Evolutionary conservation across 2,888 invertebrate species (phyloP), one percentile per base, ranked within the genome.

Genomic region (Ormyrus pomaceus): DNA sequence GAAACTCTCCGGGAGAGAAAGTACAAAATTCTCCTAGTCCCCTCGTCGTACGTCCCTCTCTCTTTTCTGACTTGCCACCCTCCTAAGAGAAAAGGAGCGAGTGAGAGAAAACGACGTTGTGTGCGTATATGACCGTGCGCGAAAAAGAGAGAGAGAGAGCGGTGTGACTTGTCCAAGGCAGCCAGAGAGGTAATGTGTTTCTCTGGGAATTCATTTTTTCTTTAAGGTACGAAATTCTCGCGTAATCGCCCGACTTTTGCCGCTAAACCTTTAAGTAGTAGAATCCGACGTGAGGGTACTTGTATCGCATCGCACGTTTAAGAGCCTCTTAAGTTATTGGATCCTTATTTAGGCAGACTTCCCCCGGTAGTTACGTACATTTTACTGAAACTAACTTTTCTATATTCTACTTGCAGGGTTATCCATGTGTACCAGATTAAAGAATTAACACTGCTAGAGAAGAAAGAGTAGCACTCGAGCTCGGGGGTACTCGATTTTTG

Each of bases 391-490:
- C 19, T 1, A 8, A n/a, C n/a, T 48, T 77, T n/a, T 62, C 50
- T 55, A 8, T 58, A 6, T 34, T 34, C 34, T 34, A 34, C 48
- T 78, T 80, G 19, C 72, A 80, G 80, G 65, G 53, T 73, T 53
- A 53, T 77, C 73, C 72, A 80, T 80, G 80, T 65, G 64, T 73
- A 62, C 56, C 64, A 56, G 56, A 73, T 34, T 34, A 48, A 68
- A n/a, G 10, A 53, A 80, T 69, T 80, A 59, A 77, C 72, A 62
- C 72, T 53, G 59, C 51, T 66, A 75, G 75, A n/a, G 51, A 59
- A 19, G 48, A 68, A 46, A 56, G 62, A 79, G 69, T 73, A 13
- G 13, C 56, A 68, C 50, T 62, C 11, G 34, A 55, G 11, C 13
- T 45, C 45, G 13, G 34, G 77, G 19, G 58, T 62, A 73, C 61